Percentiles rank a stretch among this genome's conserved stretches.
Evolutionary conservation across 2,113 vertebrate species (phyloP).

Genomic region (Trochalopteron elliotii): DNA sequence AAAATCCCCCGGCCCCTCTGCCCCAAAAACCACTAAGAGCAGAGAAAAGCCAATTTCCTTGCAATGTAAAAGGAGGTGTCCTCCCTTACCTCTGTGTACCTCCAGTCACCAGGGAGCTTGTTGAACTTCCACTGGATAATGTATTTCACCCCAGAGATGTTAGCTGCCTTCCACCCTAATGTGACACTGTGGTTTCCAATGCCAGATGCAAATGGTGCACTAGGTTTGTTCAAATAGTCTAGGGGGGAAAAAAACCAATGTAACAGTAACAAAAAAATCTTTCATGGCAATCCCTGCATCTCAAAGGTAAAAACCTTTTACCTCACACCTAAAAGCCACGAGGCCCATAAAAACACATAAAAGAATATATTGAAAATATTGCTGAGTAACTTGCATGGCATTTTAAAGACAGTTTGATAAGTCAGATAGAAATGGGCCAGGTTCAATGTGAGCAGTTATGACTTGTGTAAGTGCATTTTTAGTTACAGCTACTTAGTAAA

Average conservation of each 20-base stretch:
- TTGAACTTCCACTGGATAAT: slow-evolving; percentile 78
- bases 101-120: slow-evolving; percentile 71
- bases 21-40: not conserved
- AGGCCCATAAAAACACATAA: not conserved
- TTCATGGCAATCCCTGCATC: not conserved
- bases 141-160: slow-evolving; percentile 71
- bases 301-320: not conserved
- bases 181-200: slow-evolving; percentile 69
- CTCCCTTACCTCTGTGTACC: slow-evolving; percentile 71
- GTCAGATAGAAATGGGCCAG: not conserved
- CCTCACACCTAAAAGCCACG: not conserved
- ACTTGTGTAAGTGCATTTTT: not conserved
- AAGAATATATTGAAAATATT: not conserved
- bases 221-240: slow-evolving; percentile 55
- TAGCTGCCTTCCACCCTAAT: slow-evolving; percentile 72
- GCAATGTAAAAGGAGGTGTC: not conserved
- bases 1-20: too few relatives aligned
- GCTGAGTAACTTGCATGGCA: not conserved
- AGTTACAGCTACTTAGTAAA: not conserved
- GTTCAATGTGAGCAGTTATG: not conserved
- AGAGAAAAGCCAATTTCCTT: not conserved
- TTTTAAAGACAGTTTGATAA: not conserved
- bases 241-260: not conserved
- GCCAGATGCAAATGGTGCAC: slow-evolving; percentile 70
- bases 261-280: not conserved